Evolutionary conservation across 2,888 invertebrate genomes (phyloP), one percentile per base, ranked within the genome.

Genomic region (Caenorhabditis sp.): DNA sequence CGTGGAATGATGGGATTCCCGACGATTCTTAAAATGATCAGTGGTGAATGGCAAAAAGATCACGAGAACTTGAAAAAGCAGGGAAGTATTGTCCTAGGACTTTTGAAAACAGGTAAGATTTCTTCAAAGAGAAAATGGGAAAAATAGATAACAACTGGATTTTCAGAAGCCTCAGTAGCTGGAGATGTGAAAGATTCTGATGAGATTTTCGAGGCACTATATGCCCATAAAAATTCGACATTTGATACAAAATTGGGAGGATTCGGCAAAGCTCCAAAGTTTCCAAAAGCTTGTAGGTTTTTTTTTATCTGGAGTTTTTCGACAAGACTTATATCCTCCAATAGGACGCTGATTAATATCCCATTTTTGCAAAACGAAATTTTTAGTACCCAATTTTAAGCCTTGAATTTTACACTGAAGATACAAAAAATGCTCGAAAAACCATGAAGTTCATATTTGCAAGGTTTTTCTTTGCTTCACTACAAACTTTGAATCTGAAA

Each of bases 211-310:
- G 26, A 67, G n/a, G 27, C 63, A 2, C 64, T 93, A 80, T 89
- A 92, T 36, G 88, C 89, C 5, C 92, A 90, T 81, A 84, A 92
- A 14, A 78, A 87, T 4, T 85, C 89, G 17, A 87, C 88, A 10
- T 92, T 90, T 84, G 92, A 92, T 79, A 85, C 89, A 0, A 88
- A 89, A 64, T 92, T 92, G 88, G 96, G 95, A 23, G 97, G 97
- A 1, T 96, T 96, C 88, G 93, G 93, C 2, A 88, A 89, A 17
- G 92, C 93, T 0, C 95, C 96, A 0, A 97, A 97, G 89, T 97
- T 97, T 88, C 96, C 97, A 0, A 95, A 95, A 87, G 93, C 95
- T 5, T 83, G 88, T 88, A 68, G 20, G 36, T n/a, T 17, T 57
- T 26, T 23, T n/a, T n/a, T n/a, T n/a, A n/a, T n/a, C n/a, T n/a